Percentiles rank a stretch among this genome's conserved stretches.
phyloP scores from a whole-genome alignment of 64 coral and sea anemone species.

The Anthopleura sola region DNA sequence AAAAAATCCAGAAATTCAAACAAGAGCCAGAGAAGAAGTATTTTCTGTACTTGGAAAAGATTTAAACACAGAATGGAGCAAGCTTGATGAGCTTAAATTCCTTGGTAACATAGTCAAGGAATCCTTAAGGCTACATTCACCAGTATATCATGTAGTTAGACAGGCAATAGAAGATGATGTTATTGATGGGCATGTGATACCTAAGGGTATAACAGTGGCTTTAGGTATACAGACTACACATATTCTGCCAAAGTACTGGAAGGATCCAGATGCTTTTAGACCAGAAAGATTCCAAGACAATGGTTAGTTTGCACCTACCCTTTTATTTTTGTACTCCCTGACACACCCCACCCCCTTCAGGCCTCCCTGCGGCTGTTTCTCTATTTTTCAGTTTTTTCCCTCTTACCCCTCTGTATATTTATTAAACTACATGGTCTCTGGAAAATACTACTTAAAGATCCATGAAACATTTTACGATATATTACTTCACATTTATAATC shows the following conservation, averaged over 20 bases:
- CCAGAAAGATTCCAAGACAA: slow-evolving; percentile 56
- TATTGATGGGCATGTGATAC: slow-evolving; percentile 54
- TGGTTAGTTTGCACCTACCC: not conserved
- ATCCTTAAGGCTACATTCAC: slow-evolving; percentile 54
- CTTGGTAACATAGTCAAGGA: slow-evolving; percentile 68
- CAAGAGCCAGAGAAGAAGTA: slow-evolving; percentile 38
- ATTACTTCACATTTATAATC: too few species aligned
- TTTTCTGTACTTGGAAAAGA: slow-evolving; percentile 10
- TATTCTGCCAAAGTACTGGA: slow-evolving; percentile 45
- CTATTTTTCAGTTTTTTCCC: too few species aligned
- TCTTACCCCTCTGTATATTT: too few species aligned
- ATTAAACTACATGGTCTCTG: too few species aligned
- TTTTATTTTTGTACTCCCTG: not conserved
- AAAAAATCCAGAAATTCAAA: slow-evolving; percentile 55
- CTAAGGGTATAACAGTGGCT: slow-evolving; percentile 22
- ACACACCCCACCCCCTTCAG: too few species aligned
- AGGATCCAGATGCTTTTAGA: slow-evolving; percentile 44
- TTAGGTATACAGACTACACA: slow-evolving; percentile 43
- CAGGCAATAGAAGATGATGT: slow-evolving; percentile 15
- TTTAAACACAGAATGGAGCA: slow-evolving; percentile 20
- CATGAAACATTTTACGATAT: too few species aligned
- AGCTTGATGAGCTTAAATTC: slow-evolving; percentile 27
- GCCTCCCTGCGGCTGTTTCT: too few species aligned
- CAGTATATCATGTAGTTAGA: slow-evolving; percentile 20
- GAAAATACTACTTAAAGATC: too few species aligned